Conservation (phyloP, 2,888 invertebrate genomes). For the Drosophila hamatofila region DNA sequence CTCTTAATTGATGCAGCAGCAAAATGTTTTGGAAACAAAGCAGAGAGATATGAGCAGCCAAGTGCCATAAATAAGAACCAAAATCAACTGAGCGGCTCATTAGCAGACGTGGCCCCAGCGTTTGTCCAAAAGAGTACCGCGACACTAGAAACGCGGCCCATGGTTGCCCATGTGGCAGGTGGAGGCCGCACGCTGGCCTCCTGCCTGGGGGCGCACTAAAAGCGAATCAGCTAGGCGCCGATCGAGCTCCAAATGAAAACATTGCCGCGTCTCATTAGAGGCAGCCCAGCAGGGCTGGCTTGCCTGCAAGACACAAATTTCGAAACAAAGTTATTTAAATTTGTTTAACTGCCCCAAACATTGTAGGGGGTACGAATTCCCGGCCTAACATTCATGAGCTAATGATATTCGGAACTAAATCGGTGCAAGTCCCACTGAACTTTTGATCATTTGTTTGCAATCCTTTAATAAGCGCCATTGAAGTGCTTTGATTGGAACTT, state of each 20-base stretch:
- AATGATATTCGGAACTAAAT: not conserved
- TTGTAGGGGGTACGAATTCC: slow-evolving; percentile 38
- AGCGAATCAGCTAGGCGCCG: slow-evolving; percentile 53
- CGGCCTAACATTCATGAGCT: not conserved
- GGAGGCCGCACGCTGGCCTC: slow-evolving; percentile 36
- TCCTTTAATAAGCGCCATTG: not conserved
- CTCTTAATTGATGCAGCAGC: slow-evolving; percentile 70
- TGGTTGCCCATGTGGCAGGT: slow-evolving; percentile 17
- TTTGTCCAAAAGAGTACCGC: slow-evolving; percentile 17
- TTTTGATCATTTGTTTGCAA: not conserved
- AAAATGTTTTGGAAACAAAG: slow-evolving; percentile 74
- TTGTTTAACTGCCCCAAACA: slow-evolving; percentile 31
- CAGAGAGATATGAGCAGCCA: slow-evolving; percentile 63
- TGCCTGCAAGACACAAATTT: not conserved
- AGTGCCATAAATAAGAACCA: slow-evolving; percentile 64
- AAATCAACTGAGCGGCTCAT: slow-evolving; percentile 63
- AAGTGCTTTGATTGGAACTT: too few species aligned
- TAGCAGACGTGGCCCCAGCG: slow-evolving; percentile 43
- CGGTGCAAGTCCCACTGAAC: not conserved
- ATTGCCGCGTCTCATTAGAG: slow-evolving; percentile 65
- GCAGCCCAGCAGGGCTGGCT: slow-evolving; percentile 57
- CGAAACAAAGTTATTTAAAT: slow-evolving; percentile 45
- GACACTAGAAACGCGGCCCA: slow-evolving; percentile 15
- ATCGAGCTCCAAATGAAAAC: slow-evolving; percentile 58
- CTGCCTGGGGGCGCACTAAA: slow-evolving; percentile 53